These are phyloP conservation scores for Drosophila kambysellisi DNA, from an alignment of 2,888 invertebrate genomes.

Conservation along the genomic window DNA sequence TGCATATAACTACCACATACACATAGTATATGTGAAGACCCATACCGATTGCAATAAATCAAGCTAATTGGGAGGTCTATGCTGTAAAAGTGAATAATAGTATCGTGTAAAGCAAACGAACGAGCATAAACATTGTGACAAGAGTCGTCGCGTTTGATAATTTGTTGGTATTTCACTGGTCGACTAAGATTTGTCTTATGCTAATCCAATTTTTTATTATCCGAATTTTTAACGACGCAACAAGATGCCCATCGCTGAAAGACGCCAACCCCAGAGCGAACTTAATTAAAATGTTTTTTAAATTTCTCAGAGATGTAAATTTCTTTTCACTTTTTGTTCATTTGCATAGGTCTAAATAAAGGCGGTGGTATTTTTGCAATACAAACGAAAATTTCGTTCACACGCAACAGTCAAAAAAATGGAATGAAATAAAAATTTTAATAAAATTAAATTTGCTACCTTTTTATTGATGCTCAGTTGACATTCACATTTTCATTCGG, in stretches of 20 bases:
- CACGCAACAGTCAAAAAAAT: constrained; percentile 52
- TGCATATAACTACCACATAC: not conserved
- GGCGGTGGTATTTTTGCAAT: constrained; percentile 30
- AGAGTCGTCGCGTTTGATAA: constrained; percentile 29
- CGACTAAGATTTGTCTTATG: constrained; percentile 50
- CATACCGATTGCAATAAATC: constrained; percentile 45
- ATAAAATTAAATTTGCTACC: constrained; percentile 73
- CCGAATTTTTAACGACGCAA: constrained; percentile 44
- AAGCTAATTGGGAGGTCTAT: constrained; percentile 57
- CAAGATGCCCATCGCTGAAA: constrained; percentile 62
- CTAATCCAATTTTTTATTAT: constrained; percentile 49
- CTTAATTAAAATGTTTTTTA: constrained; percentile 63
- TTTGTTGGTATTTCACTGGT: constrained; percentile 45
- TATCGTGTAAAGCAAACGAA: constrained; percentile 30
- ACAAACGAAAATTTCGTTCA: constrained; percentile 45
- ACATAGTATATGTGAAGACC: not conserved
- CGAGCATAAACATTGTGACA: constrained; percentile 52
- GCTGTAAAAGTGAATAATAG: constrained; percentile 68
- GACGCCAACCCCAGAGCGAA: constrained; percentile 13
- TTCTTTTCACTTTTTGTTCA: constrained; percentile 48
- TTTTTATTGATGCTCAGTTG: constrained; percentile 59
- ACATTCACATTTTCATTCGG: constrained; percentile 74
- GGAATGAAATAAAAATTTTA: constrained; percentile 56
- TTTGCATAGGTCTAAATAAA: constrained; percentile 43
- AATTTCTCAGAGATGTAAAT: constrained; percentile 43